Evolutionary conservation across 1,140 invertebrate genomes (phyloP).

Genomic region (Zaprionus camerounensis): DNA sequence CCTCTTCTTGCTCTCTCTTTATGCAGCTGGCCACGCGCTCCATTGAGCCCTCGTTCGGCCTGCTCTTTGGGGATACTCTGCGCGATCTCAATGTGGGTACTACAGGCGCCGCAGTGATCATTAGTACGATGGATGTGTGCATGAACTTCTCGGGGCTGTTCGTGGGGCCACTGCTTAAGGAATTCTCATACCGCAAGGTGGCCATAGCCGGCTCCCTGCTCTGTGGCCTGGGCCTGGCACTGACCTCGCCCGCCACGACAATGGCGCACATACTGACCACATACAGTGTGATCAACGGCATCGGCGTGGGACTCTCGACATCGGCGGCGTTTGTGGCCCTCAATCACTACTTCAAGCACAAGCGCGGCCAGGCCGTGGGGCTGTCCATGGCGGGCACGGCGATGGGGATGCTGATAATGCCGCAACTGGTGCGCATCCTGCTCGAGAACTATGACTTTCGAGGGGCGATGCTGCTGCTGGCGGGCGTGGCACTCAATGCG

Average conservation of each 20-base stretch:
- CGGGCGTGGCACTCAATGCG: slow-evolving; percentile 88
- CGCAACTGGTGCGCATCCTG: slow-evolving; percentile 88
- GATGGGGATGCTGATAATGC: slow-evolving; percentile 90
- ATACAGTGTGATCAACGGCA: slow-evolving; percentile 91
- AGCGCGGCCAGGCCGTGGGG: slow-evolving; percentile 90
- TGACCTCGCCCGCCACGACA: slow-evolving; percentile 88
- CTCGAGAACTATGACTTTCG: slow-evolving; percentile 87
- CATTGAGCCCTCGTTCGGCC: slow-evolving; percentile 90
- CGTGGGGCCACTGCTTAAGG: slow-evolving; percentile 89
- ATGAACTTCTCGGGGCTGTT: slow-evolving; percentile 92
- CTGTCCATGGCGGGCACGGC: slow-evolving; percentile 91
- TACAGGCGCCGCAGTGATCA: slow-evolving; percentile 89
- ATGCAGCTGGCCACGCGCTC: slow-evolving; percentile 90
- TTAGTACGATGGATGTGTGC: slow-evolving; percentile 89
- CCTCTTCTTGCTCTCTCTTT: background rate
- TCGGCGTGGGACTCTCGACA: slow-evolving; percentile 89
- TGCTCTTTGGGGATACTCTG: slow-evolving; percentile 90
- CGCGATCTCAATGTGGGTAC: slow-evolving; percentile 88
- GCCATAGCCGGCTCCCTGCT: slow-evolving; percentile 88
- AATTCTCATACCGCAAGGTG: slow-evolving; percentile 90
- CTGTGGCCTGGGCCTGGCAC: slow-evolving; percentile 87
- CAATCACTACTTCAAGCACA: slow-evolving; percentile 90
- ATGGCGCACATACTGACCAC: slow-evolving; percentile 90
- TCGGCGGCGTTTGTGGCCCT: slow-evolving; percentile 90
- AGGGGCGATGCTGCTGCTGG: slow-evolving; percentile 88